Conservation (phyloP, 2,888 invertebrate species). For the Nebria brevicollis region DNA sequence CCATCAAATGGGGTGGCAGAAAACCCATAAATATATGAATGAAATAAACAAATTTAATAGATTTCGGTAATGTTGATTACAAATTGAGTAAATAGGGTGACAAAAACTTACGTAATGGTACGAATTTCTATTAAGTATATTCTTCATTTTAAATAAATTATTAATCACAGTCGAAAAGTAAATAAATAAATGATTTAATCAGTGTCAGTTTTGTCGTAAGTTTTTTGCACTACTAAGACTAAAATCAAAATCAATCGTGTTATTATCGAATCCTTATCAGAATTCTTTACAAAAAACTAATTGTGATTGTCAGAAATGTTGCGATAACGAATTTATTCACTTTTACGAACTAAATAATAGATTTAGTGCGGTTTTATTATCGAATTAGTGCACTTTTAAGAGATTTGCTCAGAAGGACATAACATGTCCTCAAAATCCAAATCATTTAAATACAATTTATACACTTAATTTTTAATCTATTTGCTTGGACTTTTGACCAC, state of each 20-base stretch:
- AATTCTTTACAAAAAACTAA: background rate
- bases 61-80: no score
- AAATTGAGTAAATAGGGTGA: background rate
- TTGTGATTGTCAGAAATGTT: background rate
- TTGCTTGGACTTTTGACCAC: no score
- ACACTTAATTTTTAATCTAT: no score
- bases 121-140: background rate
- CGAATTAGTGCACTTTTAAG: background rate
- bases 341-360: background rate
- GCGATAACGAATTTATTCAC: background rate
- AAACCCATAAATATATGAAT: background rate
- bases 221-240: background rate
- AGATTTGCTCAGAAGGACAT: background rate
- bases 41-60: background rate
- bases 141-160: background rate
- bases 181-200: background rate
- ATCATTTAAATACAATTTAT: no score
- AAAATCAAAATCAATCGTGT: background rate
- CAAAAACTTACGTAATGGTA: constrained; percentile 10
- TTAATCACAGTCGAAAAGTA: background rate
- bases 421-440: no score
- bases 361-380: background rate
- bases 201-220: background rate
- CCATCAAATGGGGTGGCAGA: background rate
- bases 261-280: background rate